Conservation (phyloP, 2,888 invertebrate species). For the Oscheius sp. region DNA sequence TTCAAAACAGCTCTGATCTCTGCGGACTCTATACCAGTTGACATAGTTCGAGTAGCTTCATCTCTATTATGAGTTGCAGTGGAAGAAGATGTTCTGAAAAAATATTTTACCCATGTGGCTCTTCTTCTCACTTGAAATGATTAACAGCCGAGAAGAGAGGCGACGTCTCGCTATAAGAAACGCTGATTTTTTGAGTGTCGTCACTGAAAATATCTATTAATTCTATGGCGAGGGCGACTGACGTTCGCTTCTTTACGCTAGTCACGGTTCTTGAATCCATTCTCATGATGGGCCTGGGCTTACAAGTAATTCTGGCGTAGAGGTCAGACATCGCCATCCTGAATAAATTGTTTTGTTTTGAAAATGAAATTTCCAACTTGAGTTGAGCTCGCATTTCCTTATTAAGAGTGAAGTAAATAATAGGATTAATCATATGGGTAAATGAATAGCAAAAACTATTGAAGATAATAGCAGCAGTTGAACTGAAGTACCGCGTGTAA, state of each 20-base stretch:
- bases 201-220: no score
- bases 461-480: slow-evolving; percentile 63
- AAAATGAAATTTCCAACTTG: slow-evolving; percentile 18
- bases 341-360: slow-evolving; percentile 10
- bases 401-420: slow-evolving; percentile 67
- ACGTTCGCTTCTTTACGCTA: slow-evolving; percentile 18
- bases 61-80: neutral
- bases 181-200: slow-evolving; percentile 27
- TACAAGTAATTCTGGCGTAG: slow-evolving; percentile 13
- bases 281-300: slow-evolving; percentile 25
- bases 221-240: no score
- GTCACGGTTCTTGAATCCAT: slow-evolving; percentile 24
- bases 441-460: slow-evolving; percentile 69
- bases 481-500: slow-evolving; percentile 53
- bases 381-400: slow-evolving; percentile 57
- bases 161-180: slow-evolving; percentile 50
- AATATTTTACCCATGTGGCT: neutral
- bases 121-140: neutral
- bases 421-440: slow-evolving; percentile 70
- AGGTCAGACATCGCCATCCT: slow-evolving; percentile 39
- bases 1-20: slow-evolving; percentile 46
- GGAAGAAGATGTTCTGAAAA: neutral
- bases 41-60: slow-evolving; percentile 17
- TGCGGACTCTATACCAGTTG: slow-evolving; percentile 39
- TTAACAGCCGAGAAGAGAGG: slow-evolving; percentile 43